These are phyloP conservation scores for Emmelina monodactyla DNA, from an alignment of 2,888 invertebrate species.

Conservation along the genomic window DNA sequence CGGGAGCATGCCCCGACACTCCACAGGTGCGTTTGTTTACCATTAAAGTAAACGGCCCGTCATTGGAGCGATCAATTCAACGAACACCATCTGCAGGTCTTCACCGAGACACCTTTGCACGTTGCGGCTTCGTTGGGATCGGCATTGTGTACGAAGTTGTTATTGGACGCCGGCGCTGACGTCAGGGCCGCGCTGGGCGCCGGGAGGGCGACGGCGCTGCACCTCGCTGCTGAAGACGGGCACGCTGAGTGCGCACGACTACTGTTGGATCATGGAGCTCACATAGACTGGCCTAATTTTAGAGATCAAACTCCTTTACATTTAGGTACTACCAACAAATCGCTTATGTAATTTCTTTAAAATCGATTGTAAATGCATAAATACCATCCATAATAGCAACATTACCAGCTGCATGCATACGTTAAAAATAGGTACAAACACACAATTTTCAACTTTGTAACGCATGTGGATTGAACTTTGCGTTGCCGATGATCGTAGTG, in stretches of 20 bases:
- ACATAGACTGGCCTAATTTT: slow-evolving; percentile 76
- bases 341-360: too few relatives aligned
- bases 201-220: slow-evolving; percentile 80
- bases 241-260: slow-evolving; percentile 78
- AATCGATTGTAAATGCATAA: too few relatives aligned
- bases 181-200: slow-evolving; percentile 76
- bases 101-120: slow-evolving; percentile 85
- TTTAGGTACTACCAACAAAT: too few relatives aligned
- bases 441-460: too few relatives aligned
- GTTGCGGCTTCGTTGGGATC: slow-evolving; percentile 81
- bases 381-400: too few relatives aligned
- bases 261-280: slow-evolving; percentile 77
- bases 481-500: too few relatives aligned
- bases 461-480: too few relatives aligned
- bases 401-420: too few relatives aligned
- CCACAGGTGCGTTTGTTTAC: slow-evolving; percentile 68
- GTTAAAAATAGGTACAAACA: too few relatives aligned
- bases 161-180: slow-evolving; percentile 82
- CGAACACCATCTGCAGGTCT: slow-evolving; percentile 60
- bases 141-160: slow-evolving; percentile 72
- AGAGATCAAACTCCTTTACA: slow-evolving; percentile 86
- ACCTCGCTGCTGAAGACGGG: slow-evolving; percentile 88
- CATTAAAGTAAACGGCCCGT: too few relatives aligned
- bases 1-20: slow-evolving; percentile 84
- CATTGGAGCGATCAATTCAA: too few relatives aligned